Conservation (phyloP, 53 echinoderm and acorn worm genomes). For the Stichopus horrens region DNA sequence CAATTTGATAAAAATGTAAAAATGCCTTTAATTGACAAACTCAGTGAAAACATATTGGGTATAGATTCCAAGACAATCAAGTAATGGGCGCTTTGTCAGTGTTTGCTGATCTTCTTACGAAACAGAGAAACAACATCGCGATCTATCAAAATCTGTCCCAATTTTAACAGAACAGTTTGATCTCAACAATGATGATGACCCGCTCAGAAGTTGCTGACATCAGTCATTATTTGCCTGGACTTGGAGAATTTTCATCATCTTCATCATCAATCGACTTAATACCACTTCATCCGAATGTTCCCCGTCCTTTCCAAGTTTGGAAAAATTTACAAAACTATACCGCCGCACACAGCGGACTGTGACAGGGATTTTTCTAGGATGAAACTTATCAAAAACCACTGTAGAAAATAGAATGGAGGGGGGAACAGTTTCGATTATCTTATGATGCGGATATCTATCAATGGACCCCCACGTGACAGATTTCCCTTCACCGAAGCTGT, state of each 20-base stretch:
- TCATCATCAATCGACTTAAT: not conserved
- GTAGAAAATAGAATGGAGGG: slow-evolving; percentile 24
- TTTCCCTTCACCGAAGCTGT: not conserved
- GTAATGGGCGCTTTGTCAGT: slow-evolving; percentile 23
- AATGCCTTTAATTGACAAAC: slow-evolving; percentile 4
- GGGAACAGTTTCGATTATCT: slow-evolving; percentile 7
- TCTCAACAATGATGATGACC: slow-evolving; percentile 15
- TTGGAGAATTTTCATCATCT: not conserved
- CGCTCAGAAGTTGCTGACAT: slow-evolving; percentile 35
- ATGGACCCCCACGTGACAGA: slow-evolving; percentile 9
- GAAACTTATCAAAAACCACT: not conserved
- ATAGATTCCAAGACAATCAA: slow-evolving; percentile 38
- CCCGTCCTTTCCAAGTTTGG: slow-evolving; percentile 9
- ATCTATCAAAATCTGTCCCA: not conserved
- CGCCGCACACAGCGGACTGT: slow-evolving; percentile 37
- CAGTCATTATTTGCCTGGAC: slow-evolving; percentile 26
- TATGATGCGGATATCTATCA: slow-evolving; percentile 2
- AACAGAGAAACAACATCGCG: slow-evolving; percentile 1
- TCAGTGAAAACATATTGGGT: not conserved
- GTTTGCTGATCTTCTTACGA: slow-evolving; percentile 6
- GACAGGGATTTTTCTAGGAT: slow-evolving; percentile 22
- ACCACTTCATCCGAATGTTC: slow-evolving; percentile 29
- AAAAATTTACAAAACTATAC: not conserved
- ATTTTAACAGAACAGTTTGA: slow-evolving; percentile 51
- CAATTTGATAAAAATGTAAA: slow-evolving; percentile 21